phyloP scores from a whole-genome alignment of 2,797 vertebrate species.

The Cephalopachus bancanus region DNA sequence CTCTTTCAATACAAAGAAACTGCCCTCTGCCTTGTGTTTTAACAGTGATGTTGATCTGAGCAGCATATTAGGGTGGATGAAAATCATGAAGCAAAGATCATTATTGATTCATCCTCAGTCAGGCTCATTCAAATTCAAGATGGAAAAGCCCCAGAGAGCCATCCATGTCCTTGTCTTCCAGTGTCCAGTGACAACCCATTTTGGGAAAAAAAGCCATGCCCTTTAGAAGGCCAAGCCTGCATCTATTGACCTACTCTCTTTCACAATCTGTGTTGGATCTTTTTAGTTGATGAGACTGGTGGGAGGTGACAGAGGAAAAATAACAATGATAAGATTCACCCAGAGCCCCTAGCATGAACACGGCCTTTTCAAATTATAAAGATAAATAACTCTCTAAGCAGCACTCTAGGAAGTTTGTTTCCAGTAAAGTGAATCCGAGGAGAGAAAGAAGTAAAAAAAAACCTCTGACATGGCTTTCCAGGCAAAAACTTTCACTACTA shows the following conservation, averaged over 20 bases:
- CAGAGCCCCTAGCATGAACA: background rate
- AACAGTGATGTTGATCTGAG: conserved; percentile 51
- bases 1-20: conserved; percentile 47
- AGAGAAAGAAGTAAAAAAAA: conserved; percentile 51
- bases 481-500: conserved; percentile 61
- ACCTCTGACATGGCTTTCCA: conserved; percentile 46
- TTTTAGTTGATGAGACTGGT: conserved; percentile 69
- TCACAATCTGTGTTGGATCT: conserved; percentile 48
- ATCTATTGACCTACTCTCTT: conserved; percentile 69
- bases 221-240: conserved; percentile 70
- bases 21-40: conserved; percentile 44
- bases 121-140: conserved; percentile 76
- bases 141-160: conserved; percentile 68
- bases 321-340: conserved; percentile 72
- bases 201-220: conserved; percentile 48
- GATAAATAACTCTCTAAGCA: conserved; percentile 73
- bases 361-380: conserved; percentile 57
- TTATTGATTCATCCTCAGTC: conserved; percentile 70
- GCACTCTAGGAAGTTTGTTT: conserved; percentile 66
- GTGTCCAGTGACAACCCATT: conserved; percentile 63
- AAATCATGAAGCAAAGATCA: conserved; percentile 71
- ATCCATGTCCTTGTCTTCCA: conserved; percentile 73
- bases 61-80: conserved; percentile 48
- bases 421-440: conserved; percentile 66
- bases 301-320: conserved; percentile 65